phyloP scores from a whole-genome alignment of 2,888 invertebrate genomes.

The Callinectes sapidus region DNA sequence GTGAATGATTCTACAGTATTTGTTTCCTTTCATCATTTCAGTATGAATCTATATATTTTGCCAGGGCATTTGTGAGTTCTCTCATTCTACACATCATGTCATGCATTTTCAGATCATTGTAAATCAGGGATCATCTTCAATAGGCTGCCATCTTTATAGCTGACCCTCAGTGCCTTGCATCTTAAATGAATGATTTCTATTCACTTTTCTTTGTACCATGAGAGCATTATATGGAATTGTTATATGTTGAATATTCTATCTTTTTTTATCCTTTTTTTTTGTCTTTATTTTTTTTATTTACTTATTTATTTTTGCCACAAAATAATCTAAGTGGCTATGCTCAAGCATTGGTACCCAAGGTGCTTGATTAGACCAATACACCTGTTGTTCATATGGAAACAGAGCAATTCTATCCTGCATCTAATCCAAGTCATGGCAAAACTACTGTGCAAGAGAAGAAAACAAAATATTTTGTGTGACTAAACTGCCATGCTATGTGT shows the following conservation, averaged over 20 bases:
- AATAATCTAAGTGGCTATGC: neutral
- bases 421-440: neutral
- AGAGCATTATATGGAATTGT: neutral
- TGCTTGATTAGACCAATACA: neutral
- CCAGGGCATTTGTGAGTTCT: conserved; percentile 19
- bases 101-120: conserved; percentile 49
- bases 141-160: conserved; percentile 44
- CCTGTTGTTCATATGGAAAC: neutral
- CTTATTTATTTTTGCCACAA: neutral
- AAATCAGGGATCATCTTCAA: conserved; percentile 46
- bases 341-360: neutral
- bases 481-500: neutral
- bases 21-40: conserved; percentile 22
- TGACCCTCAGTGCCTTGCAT: conserved; percentile 58
- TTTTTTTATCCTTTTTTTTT: neutral
- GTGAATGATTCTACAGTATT: conserved; percentile 37
- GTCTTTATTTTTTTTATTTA: neutral
- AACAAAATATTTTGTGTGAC: neutral
- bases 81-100: conserved; percentile 23
- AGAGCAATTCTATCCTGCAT: neutral
- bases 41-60: conserved; percentile 23
- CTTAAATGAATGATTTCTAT: neutral
- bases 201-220: conserved; percentile 1
- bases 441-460: neutral
- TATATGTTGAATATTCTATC: neutral